Evolutionary conservation across 2,113 vertebrate species (phyloP), one percentile per base, ranked within the genome.

Genomic region (Tachuris rubrigastra): DNA sequence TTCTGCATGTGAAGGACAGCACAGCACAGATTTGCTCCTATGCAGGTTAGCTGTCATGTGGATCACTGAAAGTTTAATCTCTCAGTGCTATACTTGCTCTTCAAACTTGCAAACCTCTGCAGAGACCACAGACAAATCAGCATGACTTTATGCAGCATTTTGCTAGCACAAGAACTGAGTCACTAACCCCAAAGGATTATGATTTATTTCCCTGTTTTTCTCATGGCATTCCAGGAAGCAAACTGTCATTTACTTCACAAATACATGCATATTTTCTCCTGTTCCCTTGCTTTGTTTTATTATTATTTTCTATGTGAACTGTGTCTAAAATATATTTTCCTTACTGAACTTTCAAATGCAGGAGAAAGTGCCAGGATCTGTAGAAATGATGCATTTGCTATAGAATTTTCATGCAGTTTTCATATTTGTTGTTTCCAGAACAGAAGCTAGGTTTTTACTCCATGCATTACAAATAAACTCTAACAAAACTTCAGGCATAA

Each of bases 401-500:
- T 25, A 66, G 50, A 59, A 53, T 89, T 93, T 85, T 66, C 27
- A 10, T 56, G 14, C n/a, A 50, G 33, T 62, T 90, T 92, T 35
- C 42, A 4, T 76, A 41, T 55, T 82, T 91, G 13, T 76, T 89
- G n/a, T 93, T 85, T 87, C n/a, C n/a, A 85, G 18, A 82, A 46
- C 25, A 75, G 41, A 93, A 82, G 13, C 37, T 50, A 62, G 30
- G 41, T 28, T 89, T 92, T 89, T 41, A 33, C 21, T 62, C 47
- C 22, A 24, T 60, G 16, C 9, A 10, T 85, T 89, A 24, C 27
- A 82, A 94, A 65, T 27, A 62, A 80, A 66, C 14, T 47, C 37
- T 46, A 74, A 31, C 14, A 88, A 73, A 62, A 67, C 11, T 69
- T 84, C 17, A 77, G 6, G 41, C 4, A 5, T 55, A 53, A 55